These are phyloP conservation scores for Eurosta solidaginis DNA, from an alignment of 1,140 invertebrate genomes.

Conservation along the genomic window DNA sequence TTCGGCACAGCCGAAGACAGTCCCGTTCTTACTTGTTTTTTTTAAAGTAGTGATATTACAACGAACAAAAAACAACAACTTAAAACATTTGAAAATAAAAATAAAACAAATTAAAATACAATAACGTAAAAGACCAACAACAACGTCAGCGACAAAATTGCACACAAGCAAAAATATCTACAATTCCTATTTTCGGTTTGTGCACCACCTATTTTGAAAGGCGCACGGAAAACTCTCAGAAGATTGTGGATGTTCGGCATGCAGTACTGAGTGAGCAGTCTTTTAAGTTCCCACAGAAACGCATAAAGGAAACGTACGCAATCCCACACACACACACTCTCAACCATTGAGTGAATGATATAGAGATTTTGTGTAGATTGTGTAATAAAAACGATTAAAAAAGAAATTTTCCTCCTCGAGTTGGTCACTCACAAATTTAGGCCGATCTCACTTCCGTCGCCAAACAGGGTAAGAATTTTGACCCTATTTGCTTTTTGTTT, in stretches of 20 bases:
- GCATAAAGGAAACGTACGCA: background rate
- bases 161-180: background rate
- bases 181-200: too few species aligned
- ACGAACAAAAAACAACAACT: background rate
- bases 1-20: too few species aligned
- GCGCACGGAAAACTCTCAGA: background rate
- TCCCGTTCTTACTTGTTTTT: too few species aligned
- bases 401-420: conserved; percentile 7
- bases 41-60: too few species aligned
- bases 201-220: too few species aligned
- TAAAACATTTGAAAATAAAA: conserved; percentile 10
- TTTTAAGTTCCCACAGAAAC: background rate
- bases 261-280: too few species aligned
- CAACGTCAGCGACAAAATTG: background rate
- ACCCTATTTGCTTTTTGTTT: background rate
- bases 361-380: conserved; percentile 3
- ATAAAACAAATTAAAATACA: conserved; percentile 16
- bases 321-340: background rate
- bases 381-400: background rate
- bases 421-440: conserved; percentile 18
- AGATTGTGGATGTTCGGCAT: background rate
- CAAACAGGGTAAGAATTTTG: background rate
- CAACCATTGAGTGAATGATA: background rate
- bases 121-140: background rate
- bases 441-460: background rate